Percentiles rank a stretch among this genome's conserved stretches.
These are phyloP conservation scores for Drosophila birchii DNA, from an alignment of 2,888 invertebrate species.

Conservation along the genomic window DNA sequence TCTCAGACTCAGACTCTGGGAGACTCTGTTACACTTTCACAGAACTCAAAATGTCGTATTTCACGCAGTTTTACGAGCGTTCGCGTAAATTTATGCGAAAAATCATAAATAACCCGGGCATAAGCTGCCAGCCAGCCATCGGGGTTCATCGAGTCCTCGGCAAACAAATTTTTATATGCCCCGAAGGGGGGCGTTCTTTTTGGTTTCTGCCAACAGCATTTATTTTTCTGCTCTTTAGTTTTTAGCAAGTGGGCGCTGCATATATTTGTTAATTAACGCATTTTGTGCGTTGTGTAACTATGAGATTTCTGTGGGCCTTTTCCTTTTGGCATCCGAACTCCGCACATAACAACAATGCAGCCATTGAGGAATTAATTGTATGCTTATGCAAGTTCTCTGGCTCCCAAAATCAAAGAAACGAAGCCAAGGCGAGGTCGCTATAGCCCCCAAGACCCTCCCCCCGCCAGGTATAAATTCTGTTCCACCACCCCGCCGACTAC, in stretches of 20 bases:
- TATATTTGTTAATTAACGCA: slow-evolving; percentile 79
- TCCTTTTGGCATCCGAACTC: background rate
- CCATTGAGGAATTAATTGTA: slow-evolving; percentile 69
- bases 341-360: slow-evolving; percentile 63
- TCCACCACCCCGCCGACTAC: slow-evolving; percentile 18
- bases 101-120: slow-evolving; percentile 74
- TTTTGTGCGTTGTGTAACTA: slow-evolving; percentile 73
- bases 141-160: slow-evolving; percentile 27
- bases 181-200: slow-evolving; percentile 55
- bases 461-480: slow-evolving; percentile 1
- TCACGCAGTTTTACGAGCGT: slow-evolving; percentile 77
- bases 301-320: slow-evolving; percentile 42
- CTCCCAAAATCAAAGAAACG: slow-evolving; percentile 53
- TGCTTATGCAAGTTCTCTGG: slow-evolving; percentile 59
- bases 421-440: slow-evolving; percentile 65
- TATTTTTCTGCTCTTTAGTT: slow-evolving; percentile 1
- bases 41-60: slow-evolving; percentile 81
- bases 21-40: slow-evolving; percentile 74
- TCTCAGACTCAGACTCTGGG: background rate
- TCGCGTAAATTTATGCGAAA: slow-evolving; percentile 80
- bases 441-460: background rate
- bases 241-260: slow-evolving; percentile 73
- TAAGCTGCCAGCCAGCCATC: slow-evolving; percentile 46
- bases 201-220: background rate
- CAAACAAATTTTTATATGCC: slow-evolving; percentile 30